Conservation (phyloP, 2,888 invertebrate genomes). For the Brenthis hecate region DNA sequence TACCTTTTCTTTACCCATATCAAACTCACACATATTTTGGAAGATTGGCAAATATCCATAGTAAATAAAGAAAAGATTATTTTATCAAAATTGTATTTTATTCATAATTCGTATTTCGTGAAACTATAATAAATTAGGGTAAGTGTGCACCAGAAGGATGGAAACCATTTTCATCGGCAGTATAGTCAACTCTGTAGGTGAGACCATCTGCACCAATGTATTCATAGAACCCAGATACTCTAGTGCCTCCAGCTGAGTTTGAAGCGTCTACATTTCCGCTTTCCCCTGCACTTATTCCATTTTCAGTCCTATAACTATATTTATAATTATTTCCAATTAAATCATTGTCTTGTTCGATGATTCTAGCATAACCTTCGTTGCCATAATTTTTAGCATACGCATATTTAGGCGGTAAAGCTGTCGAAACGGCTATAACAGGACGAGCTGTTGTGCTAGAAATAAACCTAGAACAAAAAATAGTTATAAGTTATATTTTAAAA, state of each 20-base stretch:
- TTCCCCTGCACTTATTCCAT: conserved; percentile 85
- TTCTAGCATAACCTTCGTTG: conserved; percentile 78
- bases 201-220: conserved; percentile 85
- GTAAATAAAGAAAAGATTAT: conserved; percentile 11
- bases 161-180: conserved; percentile 84
- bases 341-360: conserved; percentile 78
- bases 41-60: background rate
- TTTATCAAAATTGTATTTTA: conserved; percentile 12
- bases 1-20: background rate
- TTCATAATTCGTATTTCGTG: conserved; percentile 14
- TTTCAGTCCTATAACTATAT: conserved; percentile 84
- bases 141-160: conserved; percentile 80
- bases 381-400: conserved; percentile 46
- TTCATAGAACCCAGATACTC: conserved; percentile 85
- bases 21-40: background rate
- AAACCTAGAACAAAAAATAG: background rate
- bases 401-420: conserved; percentile 42
- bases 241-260: conserved; percentile 80
- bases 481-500: background rate
- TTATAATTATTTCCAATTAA: conserved; percentile 81
- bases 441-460: conserved; percentile 46
- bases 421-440: conserved; percentile 48
- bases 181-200: conserved; percentile 81
- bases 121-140: conserved; percentile 44
- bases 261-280: conserved; percentile 82